These are phyloP conservation scores for Macropus fuliginosus DNA, from an alignment of 2,797 vertebrate genomes.

Conservation along the genomic window DNA sequence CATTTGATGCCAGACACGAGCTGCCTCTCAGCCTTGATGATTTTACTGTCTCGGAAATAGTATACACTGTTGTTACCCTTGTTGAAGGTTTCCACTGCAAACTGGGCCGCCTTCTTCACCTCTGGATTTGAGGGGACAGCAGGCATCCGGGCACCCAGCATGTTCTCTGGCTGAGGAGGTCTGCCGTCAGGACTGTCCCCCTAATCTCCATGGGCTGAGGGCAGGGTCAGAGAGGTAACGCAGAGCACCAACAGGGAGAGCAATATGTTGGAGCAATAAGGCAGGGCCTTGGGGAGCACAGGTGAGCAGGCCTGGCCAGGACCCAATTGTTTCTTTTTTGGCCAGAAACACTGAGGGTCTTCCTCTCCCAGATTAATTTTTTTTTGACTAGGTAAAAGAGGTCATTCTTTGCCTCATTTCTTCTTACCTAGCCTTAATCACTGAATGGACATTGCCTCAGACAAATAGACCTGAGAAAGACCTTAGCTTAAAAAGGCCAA, in stretches of 20 bases:
- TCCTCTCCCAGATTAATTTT: no score
- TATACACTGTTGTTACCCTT: slow-evolving; percentile 69
- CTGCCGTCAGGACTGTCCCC: not conserved
- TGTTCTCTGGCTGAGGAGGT: not conserved
- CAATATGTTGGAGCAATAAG: not conserved
- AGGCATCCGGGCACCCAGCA: slow-evolving; percentile 31
- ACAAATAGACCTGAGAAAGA: no score
- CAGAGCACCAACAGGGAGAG: not conserved
- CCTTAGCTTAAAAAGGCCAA: no score
- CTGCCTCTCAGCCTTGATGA: slow-evolving; percentile 63
- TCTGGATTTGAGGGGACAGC: slow-evolving; percentile 56
- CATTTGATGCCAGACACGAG: slow-evolving; percentile 77
- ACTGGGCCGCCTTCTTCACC: slow-evolving; percentile 66
- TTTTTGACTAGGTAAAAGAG: no score
- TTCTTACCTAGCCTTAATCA: no score
- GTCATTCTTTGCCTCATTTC: no score
- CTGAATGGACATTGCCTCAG: no score
- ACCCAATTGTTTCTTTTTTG: no score
- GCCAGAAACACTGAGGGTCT: no score
- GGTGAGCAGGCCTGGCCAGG: not conserved
- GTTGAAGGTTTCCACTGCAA: slow-evolving; percentile 66
- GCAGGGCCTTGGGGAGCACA: not conserved
- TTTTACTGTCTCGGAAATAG: slow-evolving; percentile 34
- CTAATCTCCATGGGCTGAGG: not conserved
- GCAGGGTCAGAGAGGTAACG: not conserved